Base-by-base conservation (phyloP, 2,113 vertebrate species). In the Callithrix jacchus region DNA sequence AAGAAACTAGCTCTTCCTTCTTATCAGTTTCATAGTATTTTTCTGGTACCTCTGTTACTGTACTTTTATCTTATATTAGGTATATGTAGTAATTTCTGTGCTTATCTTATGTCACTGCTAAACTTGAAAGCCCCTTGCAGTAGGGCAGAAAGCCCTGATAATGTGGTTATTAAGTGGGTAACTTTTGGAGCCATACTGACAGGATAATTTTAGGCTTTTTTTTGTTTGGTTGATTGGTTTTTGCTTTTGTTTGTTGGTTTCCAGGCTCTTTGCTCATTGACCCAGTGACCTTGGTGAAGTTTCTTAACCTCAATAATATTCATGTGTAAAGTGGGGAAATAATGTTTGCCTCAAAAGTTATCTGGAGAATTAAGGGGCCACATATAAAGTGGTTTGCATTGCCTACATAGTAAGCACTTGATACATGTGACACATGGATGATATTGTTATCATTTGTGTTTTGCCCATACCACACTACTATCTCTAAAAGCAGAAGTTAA, bases 401-500 rank as follows among this genome's bases (percentile, higher is more conserved):
- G 27, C 21, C 30, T 76, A 61, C 17, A 1, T 12, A 93, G n/a
- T 66, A 37, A 92, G 45, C 37, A 49, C 18, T 74, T 27, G 42
- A 23, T 17, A 21, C 11, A 2, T 18, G 17, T 23, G 42, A 23
- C 13, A 25, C 11, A 3, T 27, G 17, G 7, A 84, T 74, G 21
- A 73, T 8, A 5, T 13, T 74, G 8, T 64, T 45, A 35, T 20
- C 6, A 45, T 52, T 83, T 74, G 25, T 56, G 13, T 58, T 83
- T 16, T 52, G n/a, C 9, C 71, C 21, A 49, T 8, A 20, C 13
- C 20, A 35, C 13, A 35, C 37, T 52, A 27, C 17, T 83, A 20
- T 80, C n/a, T 89, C 47, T 37, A 71, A 91, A 96, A 81, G 25
- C 76, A 66, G 42, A 89, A 81, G 35, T 18, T 49, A 97, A 83